Percentiles rank a stretch among this genome's conserved stretches.
These are phyloP conservation scores for Scolanthus callimorphus DNA, from an alignment of 92 coral and sea anemone genomes.

Conservation along the genomic window DNA sequence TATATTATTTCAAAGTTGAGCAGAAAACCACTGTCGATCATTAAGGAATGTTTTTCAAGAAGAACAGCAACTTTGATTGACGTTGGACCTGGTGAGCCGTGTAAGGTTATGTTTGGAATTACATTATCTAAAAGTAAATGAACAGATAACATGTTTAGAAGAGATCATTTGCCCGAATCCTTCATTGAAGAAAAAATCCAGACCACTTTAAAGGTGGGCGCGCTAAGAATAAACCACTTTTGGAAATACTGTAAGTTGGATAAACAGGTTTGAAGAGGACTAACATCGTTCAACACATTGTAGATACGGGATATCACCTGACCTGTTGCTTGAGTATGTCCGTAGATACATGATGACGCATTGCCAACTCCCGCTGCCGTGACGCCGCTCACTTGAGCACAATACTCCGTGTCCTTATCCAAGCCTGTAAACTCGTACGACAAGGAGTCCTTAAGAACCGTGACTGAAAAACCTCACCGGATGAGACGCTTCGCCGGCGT, in stretches of 20 bases:
- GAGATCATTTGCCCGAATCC: too few species aligned
- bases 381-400: constrained; percentile 33
- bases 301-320: too few species aligned
- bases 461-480: background rate
- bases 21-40: constrained; percentile 11
- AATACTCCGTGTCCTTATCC: constrained; percentile 29
- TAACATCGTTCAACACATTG: too few species aligned
- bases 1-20: constrained; percentile 15
- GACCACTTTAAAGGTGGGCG: too few species aligned
- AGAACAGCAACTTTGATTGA: background rate
- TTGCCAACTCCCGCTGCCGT: constrained; percentile 4
- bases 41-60: background rate
- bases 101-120: constrained; percentile 6
- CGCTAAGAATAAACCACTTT: too few species aligned
- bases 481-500: background rate
- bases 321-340: background rate
- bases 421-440: constrained; percentile 14
- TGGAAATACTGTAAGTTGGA: too few species aligned
- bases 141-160: background rate
- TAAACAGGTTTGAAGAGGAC: too few species aligned
- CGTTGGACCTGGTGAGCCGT: constrained; percentile 1
- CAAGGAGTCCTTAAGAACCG: background rate
- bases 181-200: too few species aligned
- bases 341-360: background rate
- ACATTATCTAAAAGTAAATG: constrained; percentile 5